Base-by-base conservation (phyloP, 2,888 invertebrate genomes). In the Elegia similella region DNA sequence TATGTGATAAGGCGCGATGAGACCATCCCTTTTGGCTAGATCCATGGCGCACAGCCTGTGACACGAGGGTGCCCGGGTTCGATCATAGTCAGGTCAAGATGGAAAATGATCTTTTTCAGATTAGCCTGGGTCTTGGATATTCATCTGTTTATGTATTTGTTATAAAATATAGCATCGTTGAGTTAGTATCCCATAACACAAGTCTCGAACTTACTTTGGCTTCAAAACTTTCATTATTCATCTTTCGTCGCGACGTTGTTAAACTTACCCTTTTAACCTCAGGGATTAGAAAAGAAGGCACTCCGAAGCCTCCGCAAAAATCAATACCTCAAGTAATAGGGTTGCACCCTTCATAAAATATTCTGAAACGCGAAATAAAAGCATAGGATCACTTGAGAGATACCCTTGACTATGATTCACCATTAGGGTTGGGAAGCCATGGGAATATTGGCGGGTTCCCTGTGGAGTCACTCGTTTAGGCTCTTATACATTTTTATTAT, bases 391-490 rank as follows among this genome's bases (percentile, higher is more conserved):
- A 55, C 43, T 46, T 55, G 48, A 56, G 48, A 46, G 38, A 38
- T 42, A 42, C 67, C 64, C 60, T 67, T 65, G 65, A 68, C 69
- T 69, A 66, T 72, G 70, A 71, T 66, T 64, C 63, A 66, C 61
- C 62, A 57, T 61, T 65, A 63, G 71, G 69, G 67, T 59, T 53
- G 54, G 52, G 76, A 74, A 74, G 70, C 76, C 75, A 66, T 72
- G 55, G 38, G 47, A 55, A 55, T 53, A 53, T 48, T 48, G 48
- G 48, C 3, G 13, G n/a, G 48, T 16, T 48, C 32, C 13, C 32
- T 15, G 32, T 48, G 16, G 48, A 5, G 12, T 23, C 23, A 16
- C 23, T 15, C 15, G 8, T 16, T 6, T 12, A 12, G n/a, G 5
- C 23, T 12, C n/a, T 12, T 38, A 38, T 50, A 7, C 15, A n/a